A percentile compares a stretch with the other conserved stretches of the same genome.
These are phyloP conservation scores for Paradoxurus hermaphroditus DNA, from an alignment of 2,113 vertebrate species.

Conservation along the genomic window DNA sequence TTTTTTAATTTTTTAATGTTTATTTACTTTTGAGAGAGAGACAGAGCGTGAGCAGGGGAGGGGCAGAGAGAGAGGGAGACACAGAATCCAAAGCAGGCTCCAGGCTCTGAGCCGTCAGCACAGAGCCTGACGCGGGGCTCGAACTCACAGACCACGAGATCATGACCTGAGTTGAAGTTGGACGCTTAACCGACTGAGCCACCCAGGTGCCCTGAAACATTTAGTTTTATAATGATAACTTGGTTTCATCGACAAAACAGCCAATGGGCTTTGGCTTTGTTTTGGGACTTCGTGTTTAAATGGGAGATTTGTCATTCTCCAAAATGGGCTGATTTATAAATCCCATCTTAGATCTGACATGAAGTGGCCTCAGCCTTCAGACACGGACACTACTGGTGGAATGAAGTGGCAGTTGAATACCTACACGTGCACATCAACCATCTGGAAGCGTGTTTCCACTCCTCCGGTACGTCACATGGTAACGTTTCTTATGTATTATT, in stretches of 20 bases:
- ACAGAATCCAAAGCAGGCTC: too few species aligned
- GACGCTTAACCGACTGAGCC: too few species aligned
- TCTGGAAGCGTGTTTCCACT: slow-evolving; percentile 88
- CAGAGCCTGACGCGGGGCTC: too few species aligned
- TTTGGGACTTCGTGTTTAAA: not conserved
- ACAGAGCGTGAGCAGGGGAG: too few species aligned
- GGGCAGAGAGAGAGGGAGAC: too few species aligned
- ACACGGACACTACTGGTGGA: slow-evolving; percentile 89
- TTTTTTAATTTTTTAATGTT: too few species aligned
- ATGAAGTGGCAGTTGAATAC: slow-evolving; percentile 94
- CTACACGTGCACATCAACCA: slow-evolving; percentile 88
- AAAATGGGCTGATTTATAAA: not conserved
- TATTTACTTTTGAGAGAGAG: too few species aligned
- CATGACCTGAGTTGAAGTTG: too few species aligned
- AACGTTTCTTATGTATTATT: slow-evolving; percentile 60
- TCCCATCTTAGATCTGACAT: slow-evolving; percentile 86
- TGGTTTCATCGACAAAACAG: not conserved
- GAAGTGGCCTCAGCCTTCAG: slow-evolving; percentile 91
- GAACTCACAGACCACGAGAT: too few species aligned
- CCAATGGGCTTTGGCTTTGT: not conserved
- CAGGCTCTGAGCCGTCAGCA: too few species aligned
- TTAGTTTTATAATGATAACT: not conserved
- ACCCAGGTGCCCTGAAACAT: too few species aligned
- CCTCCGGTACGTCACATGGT: slow-evolving; percentile 90
- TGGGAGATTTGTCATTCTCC: not conserved